These are phyloP conservation scores for Parotia lawesii DNA, from an alignment of 2,113 vertebrate species.

Conservation along the genomic window DNA sequence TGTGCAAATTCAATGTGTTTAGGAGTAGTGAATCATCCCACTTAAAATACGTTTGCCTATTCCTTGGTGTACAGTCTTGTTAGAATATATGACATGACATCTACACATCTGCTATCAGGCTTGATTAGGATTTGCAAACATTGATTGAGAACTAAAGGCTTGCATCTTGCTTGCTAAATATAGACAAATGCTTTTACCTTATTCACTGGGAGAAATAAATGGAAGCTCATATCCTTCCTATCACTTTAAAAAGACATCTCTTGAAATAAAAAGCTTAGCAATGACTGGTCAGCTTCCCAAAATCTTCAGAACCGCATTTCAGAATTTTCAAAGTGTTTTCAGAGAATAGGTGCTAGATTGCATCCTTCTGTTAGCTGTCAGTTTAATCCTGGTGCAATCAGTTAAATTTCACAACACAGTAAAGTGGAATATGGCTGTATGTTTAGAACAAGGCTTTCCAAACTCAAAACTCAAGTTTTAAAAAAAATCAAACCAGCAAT, in stretches of 20 bases:
- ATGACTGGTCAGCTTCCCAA: neutral
- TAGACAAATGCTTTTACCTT: neutral
- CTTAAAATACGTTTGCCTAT: neutral
- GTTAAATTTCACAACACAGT: neutral
- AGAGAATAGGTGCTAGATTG: neutral
- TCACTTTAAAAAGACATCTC: neutral
- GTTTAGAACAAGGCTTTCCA: neutral
- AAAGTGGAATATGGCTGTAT: neutral
- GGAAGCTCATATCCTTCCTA: neutral
- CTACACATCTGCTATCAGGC: neutral
- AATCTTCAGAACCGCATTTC: neutral
- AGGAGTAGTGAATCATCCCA: neutral
- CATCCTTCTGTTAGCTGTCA: neutral
- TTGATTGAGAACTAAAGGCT: neutral
- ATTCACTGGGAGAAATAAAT: neutral
- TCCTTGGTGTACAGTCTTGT: neutral
- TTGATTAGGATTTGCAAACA: conserved; percentile 1
- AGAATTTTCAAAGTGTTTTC: neutral
- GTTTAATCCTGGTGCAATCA: neutral
- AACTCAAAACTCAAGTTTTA: neutral
- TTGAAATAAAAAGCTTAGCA: neutral
- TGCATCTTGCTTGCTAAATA: neutral
- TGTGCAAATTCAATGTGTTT: neutral
- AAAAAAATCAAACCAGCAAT: neutral
- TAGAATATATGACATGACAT: neutral